Base-by-base conservation (phyloP, 2,113 vertebrate species). In the Microtus pennsylvanicus region DNA sequence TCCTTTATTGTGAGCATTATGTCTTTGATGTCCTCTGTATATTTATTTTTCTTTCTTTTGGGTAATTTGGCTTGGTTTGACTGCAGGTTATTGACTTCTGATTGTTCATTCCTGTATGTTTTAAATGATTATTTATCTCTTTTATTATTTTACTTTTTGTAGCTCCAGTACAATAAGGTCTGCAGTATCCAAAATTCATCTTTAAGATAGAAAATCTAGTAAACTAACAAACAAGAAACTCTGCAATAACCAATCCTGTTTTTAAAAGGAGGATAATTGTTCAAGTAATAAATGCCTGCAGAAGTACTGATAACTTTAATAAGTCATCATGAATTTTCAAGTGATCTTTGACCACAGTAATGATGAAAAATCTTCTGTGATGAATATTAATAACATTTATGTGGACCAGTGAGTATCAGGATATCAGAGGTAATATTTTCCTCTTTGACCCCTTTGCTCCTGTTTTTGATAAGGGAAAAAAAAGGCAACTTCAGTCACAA, bases 331-430 rank as follows among this genome's bases (percentile, higher is more conserved):
- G 94, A 26, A 87, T 94, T 95, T 96, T 85, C 5, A 76, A 85
- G 83, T 96, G 70, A 95, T 96, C 35, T 90, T 76, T 95, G 96
- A 89, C 67, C 24, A 63, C 50, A 55, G 52, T 85, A 92, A 91
- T 74, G 93, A 38, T 90, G 21, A 78, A 95, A 47, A 42, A 74
- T 83, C 9, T 93, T 30, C 67, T 77, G 42, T 72, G n/a, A 28
- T 96, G 87, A 95, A 94, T 91, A 87, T 96, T 94, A 97, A 97
- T 94, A 90, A 35, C 12, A 72, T 89, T 91, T 91, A 61, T 82
- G 91, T 35, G 75, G 42, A 88, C 70, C 30, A 58, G 19, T 47
- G 58, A 52, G 26, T 58, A 90, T 87, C 82, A 91, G 52, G 94
- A 47, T 33, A 75, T 80, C 76, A 96, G 78, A 90, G 93, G 4